Evolutionary conservation across 2,113 vertebrate species (phyloP).

Genomic region (Polypterus senegalus): DNA sequence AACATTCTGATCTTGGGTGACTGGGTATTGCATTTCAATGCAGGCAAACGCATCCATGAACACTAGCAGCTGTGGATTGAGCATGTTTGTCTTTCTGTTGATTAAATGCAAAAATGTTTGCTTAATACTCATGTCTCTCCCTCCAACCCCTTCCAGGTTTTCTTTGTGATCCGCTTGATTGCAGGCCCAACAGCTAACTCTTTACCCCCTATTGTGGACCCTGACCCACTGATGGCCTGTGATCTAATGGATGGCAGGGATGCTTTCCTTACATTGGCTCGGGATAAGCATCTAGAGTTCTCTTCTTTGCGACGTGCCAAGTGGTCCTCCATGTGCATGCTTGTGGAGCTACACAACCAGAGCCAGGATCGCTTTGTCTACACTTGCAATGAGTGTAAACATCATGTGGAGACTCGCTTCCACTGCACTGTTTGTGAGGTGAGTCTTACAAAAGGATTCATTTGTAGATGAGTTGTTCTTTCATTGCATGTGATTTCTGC

Average conservation of each 20-base stretch:
- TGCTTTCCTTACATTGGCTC: slow-evolving; percentile 87
- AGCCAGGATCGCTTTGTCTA: slow-evolving; percentile 96
- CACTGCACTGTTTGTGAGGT: slow-evolving; percentile 98
- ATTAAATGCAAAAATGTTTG: background rate
- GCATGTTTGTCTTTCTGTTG: no score
- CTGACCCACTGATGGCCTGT: slow-evolving; percentile 82
- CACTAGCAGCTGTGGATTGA: no score
- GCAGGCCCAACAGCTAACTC: slow-evolving; percentile 86
- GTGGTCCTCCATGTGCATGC: slow-evolving; percentile 97
- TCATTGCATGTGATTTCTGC: no score
- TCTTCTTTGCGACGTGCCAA: slow-evolving; percentile 79
- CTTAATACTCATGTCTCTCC: background rate
- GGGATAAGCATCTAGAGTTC: slow-evolving; percentile 96
- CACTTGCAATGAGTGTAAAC: slow-evolving; percentile 95
- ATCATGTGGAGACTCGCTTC: slow-evolving; percentile 91
- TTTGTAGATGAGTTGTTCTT: background rate
- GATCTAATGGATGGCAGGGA: slow-evolving; percentile 98
- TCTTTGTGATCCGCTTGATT: slow-evolving; percentile 92
- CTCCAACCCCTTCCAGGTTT: slow-evolving; percentile 55
- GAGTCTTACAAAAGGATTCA: slow-evolving; percentile 16
- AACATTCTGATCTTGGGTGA: no score
- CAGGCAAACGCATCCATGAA: background rate
- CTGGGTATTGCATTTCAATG: no score
- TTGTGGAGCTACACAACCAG: slow-evolving; percentile 94
- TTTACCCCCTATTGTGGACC: slow-evolving; percentile 76